Conservation (phyloP, 2,888 invertebrate species). For the Erebia epiphron region DNA sequence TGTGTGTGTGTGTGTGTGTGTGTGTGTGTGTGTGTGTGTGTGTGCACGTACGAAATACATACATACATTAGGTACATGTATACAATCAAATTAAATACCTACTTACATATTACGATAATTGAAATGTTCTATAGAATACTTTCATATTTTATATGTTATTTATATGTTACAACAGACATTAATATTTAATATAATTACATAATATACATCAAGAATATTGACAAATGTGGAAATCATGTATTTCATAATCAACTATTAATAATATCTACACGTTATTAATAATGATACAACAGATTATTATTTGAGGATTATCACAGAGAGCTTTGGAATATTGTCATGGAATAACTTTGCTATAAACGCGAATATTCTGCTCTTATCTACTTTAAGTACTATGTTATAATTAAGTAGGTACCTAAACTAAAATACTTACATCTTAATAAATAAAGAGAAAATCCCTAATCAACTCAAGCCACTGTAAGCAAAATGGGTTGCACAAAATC, state of each 20-base stretch:
- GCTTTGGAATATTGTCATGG: slow-evolving; percentile 54
- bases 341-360: background rate
- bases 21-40: too few species aligned
- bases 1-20: too few species aligned
- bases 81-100: too few species aligned
- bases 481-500: too few species aligned
- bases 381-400: background rate
- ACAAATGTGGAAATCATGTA: background rate
- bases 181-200: background rate
- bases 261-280: slow-evolving; percentile 8
- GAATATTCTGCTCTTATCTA: slow-evolving; percentile 29
- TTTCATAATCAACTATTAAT: slow-evolving; percentile 1
- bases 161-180: background rate
- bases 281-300: background rate
- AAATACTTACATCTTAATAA: too few species aligned
- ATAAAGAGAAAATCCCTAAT: too few species aligned
- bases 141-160: background rate
- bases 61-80: too few species aligned
- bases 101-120: too few species aligned
- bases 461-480: too few species aligned
- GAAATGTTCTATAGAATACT: too few species aligned
- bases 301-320: slow-evolving; percentile 53
- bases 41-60: too few species aligned
- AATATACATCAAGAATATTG: background rate
- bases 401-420: background rate